Evolutionary conservation across 2,113 vertebrate genomes (phyloP).

Genomic region (Notechis scutatus): DNA sequence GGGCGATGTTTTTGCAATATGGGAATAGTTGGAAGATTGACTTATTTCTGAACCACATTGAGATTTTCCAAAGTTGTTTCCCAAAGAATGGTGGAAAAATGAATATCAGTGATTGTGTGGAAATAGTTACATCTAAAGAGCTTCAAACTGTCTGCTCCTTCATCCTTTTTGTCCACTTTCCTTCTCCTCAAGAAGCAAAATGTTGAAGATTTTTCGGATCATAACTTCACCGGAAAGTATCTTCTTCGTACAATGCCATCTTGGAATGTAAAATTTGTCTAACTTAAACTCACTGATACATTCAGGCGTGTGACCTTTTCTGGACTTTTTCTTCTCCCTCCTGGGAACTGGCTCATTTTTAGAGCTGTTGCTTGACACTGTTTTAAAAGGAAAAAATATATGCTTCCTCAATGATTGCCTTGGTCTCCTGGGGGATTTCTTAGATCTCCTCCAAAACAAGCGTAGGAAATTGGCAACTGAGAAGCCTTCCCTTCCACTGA

Average conservation of each 20-base stretch:
- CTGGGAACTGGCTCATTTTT: neutral
- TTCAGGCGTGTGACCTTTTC: neutral
- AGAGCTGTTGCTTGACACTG: neutral
- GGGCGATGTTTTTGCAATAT: neutral
- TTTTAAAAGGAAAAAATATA: constrained; percentile 6
- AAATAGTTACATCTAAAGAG: neutral
- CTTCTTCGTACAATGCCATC: neutral
- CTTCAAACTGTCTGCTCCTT: neutral
- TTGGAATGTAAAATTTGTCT: neutral
- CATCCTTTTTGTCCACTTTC: neutral
- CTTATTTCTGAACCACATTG: neutral
- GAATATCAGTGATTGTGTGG: neutral
- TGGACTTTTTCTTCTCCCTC: neutral
- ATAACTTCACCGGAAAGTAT: neutral
- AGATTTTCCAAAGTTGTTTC: no score
- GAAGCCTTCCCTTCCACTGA: neutral
- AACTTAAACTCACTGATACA: neutral
- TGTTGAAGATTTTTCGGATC: neutral
- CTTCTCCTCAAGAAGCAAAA: neutral
- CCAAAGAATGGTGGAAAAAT: neutral
- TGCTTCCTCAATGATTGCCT: neutral
- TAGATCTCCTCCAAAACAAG: neutral
- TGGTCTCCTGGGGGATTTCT: neutral
- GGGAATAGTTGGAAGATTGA: neutral
- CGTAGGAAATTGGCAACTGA: neutral